Evolutionary conservation across 2,113 vertebrate genomes (phyloP).

Genomic region (Thermophis baileyi): DNA sequence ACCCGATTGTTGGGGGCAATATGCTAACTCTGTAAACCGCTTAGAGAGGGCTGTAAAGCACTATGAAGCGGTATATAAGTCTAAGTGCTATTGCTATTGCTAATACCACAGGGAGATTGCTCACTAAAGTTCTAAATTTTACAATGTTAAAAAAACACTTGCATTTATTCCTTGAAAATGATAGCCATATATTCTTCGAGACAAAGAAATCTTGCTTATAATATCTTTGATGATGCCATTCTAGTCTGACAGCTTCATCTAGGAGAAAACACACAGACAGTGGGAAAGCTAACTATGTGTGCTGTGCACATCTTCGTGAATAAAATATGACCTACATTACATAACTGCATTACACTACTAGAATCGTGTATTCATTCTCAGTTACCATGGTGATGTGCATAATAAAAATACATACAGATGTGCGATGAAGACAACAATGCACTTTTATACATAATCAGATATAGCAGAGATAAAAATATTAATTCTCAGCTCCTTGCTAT

Average conservation of each 20-base stretch:
- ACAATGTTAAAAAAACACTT: neutral
- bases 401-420: conserved; percentile 19
- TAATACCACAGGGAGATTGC: neutral
- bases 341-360: neutral
- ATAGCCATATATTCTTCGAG: neutral
- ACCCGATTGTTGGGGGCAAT: no score
- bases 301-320: neutral
- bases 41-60: no score
- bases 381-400: conserved; percentile 51
- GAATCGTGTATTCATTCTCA: conserved; percentile 7
- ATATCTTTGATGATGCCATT: neutral
- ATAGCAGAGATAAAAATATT: conserved; percentile 3
- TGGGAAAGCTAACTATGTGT: neutral
- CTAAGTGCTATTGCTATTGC: no score
- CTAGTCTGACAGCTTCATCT: neutral
- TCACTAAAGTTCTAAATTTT: neutral
- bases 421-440: conserved; percentile 8
- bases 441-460: conserved; percentile 1
- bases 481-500: neutral
- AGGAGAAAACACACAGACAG: rapidly evolving
- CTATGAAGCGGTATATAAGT: no score
- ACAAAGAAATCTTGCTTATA: neutral
- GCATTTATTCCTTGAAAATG: neutral
- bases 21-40: no score
- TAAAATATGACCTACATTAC: conserved; percentile 17